Evolutionary conservation across 2,797 vertebrate genomes (phyloP).

Genomic region (Dicrostonyx torquatus): DNA sequence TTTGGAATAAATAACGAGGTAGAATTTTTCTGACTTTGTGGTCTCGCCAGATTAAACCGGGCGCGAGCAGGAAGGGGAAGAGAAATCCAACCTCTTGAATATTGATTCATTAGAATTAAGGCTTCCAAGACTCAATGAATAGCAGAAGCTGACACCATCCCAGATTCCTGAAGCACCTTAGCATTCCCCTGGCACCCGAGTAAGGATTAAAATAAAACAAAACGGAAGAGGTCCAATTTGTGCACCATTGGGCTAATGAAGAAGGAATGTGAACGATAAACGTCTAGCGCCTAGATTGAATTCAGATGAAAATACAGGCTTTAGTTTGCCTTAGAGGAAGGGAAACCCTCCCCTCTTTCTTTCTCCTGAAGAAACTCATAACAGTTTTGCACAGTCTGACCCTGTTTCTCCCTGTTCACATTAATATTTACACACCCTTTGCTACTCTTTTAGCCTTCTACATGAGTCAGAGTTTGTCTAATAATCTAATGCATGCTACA

Average conservation of each 20-base stretch:
- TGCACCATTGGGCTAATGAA: not conserved
- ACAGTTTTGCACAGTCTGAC: not conserved
- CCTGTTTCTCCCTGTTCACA: slow-evolving; percentile 12
- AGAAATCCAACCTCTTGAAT: slow-evolving; percentile 67
- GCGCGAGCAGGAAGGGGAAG: slow-evolving; percentile 53
- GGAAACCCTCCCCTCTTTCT: not conserved
- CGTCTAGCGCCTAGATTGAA: not conserved
- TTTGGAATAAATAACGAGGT: slow-evolving; percentile 74
- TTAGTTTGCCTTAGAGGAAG: not conserved
- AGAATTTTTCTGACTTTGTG: slow-evolving; percentile 77
- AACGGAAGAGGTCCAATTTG: not conserved
- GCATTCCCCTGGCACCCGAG: not conserved
- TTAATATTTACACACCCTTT: slow-evolving; percentile 13
- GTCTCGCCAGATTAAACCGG: slow-evolving; percentile 74
- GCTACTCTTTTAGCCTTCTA: not conserved
- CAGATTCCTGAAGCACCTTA: not conserved
- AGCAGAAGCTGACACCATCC: slow-evolving; percentile 2
- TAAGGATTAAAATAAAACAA: not conserved
- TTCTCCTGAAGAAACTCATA: not conserved
- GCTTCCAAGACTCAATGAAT: slow-evolving; percentile 30
- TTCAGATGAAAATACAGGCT: slow-evolving; percentile 1
- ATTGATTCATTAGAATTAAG: slow-evolving; percentile 67
- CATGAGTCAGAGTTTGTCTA: not conserved
- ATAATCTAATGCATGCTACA: not conserved
- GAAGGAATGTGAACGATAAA: not conserved